Evolutionary conservation across 2,113 vertebrate genomes (phyloP).

Genomic region (Brevimyrus niger): DNA sequence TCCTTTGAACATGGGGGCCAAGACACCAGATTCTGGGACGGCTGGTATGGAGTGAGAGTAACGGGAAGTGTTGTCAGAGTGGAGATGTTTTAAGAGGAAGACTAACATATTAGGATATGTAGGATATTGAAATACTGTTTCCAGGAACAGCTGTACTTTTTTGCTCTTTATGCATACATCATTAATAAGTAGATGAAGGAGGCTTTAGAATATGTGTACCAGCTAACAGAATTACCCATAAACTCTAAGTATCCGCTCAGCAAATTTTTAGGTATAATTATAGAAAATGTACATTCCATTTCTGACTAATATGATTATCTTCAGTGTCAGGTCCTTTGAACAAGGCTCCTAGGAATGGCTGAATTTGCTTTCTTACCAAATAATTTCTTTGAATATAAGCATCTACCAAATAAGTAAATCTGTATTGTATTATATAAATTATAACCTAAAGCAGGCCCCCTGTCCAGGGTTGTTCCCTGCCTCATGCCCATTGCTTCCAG

Average conservation of each 20-base stretch:
- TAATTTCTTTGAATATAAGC: not conserved
- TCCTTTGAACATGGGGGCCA: slow-evolving; percentile 81
- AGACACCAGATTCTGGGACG: slow-evolving; percentile 84
- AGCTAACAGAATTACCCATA: not conserved
- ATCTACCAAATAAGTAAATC: not conserved
- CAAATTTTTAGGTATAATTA: not conserved
- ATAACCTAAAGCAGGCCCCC: no score
- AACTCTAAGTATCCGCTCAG: not conserved
- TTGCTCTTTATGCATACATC: not conserved
- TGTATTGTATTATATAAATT: not conserved
- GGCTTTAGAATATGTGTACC: not conserved
- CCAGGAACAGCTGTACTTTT: not conserved
- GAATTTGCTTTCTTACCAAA: not conserved
- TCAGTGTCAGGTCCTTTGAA: not conserved
- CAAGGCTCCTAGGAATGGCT: not conserved
- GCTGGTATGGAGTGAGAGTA: slow-evolving; percentile 85
- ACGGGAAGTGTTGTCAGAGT: slow-evolving; percentile 78
- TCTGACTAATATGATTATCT: not conserved
- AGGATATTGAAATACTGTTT: not conserved
- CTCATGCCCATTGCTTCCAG: no score
- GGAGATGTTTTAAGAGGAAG: slow-evolving; percentile 27
- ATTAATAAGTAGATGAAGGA: not conserved
- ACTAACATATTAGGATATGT: not conserved
- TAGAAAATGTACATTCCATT: not conserved
- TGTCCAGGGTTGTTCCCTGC: no score